Conservation (phyloP, 2,797 vertebrate genomes). For the Pteronotus mesoamericanus region DNA sequence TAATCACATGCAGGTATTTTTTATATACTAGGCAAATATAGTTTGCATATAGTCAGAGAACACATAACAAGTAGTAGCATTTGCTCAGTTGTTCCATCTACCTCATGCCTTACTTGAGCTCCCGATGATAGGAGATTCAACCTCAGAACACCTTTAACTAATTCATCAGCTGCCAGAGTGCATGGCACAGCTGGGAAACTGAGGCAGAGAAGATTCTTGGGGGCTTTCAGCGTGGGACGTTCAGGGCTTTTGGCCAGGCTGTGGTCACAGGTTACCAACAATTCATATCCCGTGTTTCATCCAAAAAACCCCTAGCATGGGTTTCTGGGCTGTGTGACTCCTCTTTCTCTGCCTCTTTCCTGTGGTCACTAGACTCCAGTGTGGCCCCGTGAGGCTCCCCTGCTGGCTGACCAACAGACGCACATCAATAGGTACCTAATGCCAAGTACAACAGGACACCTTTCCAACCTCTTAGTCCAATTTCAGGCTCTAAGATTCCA, state of each 20-base stretch:
- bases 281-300: background rate
- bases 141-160: background rate
- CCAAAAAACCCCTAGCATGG: background rate
- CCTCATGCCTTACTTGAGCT: background rate
- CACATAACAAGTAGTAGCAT: background rate
- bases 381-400: rapidly evolving
- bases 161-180: background rate
- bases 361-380: background rate
- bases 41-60: background rate
- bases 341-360: background rate
- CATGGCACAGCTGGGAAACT: background rate
- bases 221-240: background rate
- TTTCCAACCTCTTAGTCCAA: background rate
- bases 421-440: background rate
- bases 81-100: background rate
- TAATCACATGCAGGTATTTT: background rate
- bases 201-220: background rate
- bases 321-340: background rate
- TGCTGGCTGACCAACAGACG: background rate
- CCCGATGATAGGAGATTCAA: background rate
- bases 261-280: background rate
- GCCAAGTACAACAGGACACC: background rate
- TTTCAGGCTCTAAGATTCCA: background rate
- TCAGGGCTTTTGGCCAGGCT: background rate
- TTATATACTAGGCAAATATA: background rate